Evolutionary conservation across 2,113 vertebrate species (phyloP).

Genomic region (Malaclemys terrapin): DNA sequence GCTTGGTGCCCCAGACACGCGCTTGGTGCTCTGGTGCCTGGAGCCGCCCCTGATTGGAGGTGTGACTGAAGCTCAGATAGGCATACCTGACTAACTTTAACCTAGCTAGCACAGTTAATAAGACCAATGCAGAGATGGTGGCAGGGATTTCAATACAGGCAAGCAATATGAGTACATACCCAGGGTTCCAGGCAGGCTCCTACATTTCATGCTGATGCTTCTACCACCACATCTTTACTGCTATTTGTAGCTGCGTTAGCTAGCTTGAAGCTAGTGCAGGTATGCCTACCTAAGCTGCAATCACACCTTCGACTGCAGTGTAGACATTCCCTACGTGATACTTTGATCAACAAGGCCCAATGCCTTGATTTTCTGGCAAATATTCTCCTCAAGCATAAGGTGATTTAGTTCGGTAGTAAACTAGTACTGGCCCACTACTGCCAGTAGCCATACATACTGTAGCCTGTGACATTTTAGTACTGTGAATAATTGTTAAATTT

Average conservation of each 20-base stretch:
- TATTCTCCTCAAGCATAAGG: conserved; percentile 34
- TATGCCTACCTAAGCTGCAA: not conserved
- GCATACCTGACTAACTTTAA: not conserved
- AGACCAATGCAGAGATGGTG: too few species aligned
- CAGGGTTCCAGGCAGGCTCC: not conserved
- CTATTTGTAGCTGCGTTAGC: not conserved
- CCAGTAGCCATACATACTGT: conserved; percentile 20
- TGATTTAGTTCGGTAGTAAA: conserved; percentile 61
- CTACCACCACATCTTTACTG: not conserved
- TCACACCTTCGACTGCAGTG: not conserved
- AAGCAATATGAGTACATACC: not conserved
- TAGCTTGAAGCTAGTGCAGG: not conserved
- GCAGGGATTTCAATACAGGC: too few species aligned
- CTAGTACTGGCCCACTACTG: not conserved
- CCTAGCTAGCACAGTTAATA: not conserved
- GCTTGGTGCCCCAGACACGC: too few species aligned
- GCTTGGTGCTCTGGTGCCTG: too few species aligned
- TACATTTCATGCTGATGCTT: not conserved
- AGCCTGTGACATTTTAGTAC: conserved; percentile 51
- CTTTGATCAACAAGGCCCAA: conserved; percentile 39
- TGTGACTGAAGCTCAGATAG: not conserved
- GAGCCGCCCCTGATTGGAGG: not conserved
- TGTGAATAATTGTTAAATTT: conserved; percentile 55
- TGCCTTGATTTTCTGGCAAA: conserved; percentile 49
- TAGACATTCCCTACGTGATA: not conserved